A percentile compares a stretch with the other conserved stretches of the same genome.
phyloP scores from a whole-genome alignment of 2,797 vertebrate species.

The Podarcis siculus region DNA sequence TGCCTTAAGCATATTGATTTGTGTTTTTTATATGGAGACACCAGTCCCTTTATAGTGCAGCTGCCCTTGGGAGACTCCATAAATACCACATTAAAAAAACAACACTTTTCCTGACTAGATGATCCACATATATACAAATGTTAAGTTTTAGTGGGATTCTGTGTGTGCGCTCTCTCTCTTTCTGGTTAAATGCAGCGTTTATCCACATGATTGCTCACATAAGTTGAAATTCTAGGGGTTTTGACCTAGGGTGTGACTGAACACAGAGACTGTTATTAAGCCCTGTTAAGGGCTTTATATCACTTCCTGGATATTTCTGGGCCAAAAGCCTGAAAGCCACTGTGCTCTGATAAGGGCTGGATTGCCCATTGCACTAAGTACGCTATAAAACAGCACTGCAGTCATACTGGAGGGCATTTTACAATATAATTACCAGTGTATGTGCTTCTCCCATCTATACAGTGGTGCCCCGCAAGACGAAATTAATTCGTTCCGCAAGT shows the following conservation, averaged over 20 bases:
- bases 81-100: constrained; percentile 41
- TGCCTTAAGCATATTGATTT: constrained; percentile 59
- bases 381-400: neutral
- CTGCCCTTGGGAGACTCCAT: neutral
- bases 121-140: constrained; percentile 25
- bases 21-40: constrained; percentile 43
- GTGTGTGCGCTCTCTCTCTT: neutral
- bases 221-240: constrained; percentile 24
- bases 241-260: constrained; percentile 22
- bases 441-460: constrained; percentile 1
- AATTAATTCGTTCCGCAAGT: too few relatives aligned
- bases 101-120: constrained; percentile 42
- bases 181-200: constrained; percentile 22
- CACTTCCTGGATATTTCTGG: constrained; percentile 12
- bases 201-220: constrained; percentile 16
- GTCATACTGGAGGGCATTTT: neutral
- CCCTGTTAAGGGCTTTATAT: neutral
- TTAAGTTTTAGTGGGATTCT: constrained; percentile 13
- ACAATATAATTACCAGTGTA: neutral
- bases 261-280: neutral
- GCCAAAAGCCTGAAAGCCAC: constrained; percentile 6
- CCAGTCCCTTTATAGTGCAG: constrained; percentile 40
- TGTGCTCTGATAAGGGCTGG: neutral
- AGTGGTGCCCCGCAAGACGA: too few relatives aligned
- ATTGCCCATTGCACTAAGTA: constrained; percentile 2